Conservation (phyloP, 2,113 vertebrate genomes). For the Neolamprologus devosi region DNA sequence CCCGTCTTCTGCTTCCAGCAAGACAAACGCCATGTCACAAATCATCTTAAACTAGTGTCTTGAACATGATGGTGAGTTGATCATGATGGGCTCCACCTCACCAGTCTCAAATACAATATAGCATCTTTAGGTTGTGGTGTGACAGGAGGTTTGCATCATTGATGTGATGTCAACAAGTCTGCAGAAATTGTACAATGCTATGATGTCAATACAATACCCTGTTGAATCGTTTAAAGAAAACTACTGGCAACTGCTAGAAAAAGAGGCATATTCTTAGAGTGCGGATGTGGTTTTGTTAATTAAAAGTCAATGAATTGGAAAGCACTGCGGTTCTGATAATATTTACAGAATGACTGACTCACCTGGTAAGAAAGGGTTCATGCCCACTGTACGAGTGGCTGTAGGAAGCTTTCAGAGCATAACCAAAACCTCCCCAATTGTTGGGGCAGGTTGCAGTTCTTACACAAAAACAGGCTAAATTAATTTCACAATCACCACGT, state of each 20-base stretch:
- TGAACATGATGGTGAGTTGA: neutral
- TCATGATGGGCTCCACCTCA: neutral
- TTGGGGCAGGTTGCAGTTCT: neutral
- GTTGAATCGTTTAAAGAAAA: neutral
- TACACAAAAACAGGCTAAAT: neutral
- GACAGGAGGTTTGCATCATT: neutral
- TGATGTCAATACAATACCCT: neutral
- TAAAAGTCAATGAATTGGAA: slow-evolving; percentile 16
- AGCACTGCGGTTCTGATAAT: neutral
- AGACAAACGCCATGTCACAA: neutral
- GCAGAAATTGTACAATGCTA: neutral
- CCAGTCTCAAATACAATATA: neutral
- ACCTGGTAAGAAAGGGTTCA: neutral
- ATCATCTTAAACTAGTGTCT: neutral
- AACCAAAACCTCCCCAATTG: neutral
- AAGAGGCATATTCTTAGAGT: slow-evolving; percentile 8
- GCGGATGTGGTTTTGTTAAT: slow-evolving; percentile 13
- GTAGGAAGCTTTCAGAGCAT: neutral
- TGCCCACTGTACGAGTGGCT: neutral
- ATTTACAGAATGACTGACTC: neutral
- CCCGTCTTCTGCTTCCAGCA: neutral
- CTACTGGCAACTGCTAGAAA: neutral
- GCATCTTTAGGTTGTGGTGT: neutral
- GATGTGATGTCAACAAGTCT: neutral
- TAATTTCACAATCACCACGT: neutral